Conservation (phyloP, 2,888 invertebrate species). For the Ametastegia equiseti region DNA sequence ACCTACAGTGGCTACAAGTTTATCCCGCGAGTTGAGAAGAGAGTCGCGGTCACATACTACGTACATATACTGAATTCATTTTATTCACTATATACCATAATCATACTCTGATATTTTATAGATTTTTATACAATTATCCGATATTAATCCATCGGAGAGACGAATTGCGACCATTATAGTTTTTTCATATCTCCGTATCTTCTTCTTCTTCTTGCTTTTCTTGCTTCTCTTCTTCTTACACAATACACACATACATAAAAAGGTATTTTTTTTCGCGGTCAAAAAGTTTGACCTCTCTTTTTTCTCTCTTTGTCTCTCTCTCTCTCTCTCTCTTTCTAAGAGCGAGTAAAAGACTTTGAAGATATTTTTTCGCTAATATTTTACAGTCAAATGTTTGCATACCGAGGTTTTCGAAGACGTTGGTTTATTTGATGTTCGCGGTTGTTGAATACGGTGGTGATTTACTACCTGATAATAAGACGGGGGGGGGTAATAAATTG, state of each 20-base stretch:
- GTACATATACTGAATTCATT: neutral
- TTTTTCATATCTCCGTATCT: neutral
- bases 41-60: neutral
- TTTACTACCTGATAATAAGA: conserved; percentile 36
- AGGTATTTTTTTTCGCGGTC: conserved; percentile 9
- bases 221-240: neutral
- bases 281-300: conserved; percentile 19
- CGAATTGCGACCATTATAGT: neutral
- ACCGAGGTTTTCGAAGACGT: neutral
- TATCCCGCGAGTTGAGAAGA: neutral
- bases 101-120: neutral
- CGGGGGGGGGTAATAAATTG: conserved; percentile 6
- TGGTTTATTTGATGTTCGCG: conserved; percentile 8
- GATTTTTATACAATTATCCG: too few relatives aligned
- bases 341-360: neutral
- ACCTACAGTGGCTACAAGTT: conserved; percentile 1
- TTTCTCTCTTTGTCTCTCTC: too few relatives aligned
- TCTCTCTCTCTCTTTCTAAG: too few relatives aligned
- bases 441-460: conserved; percentile 19
- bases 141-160: neutral
- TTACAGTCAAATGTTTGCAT: neutral
- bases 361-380: neutral
- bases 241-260: neutral
- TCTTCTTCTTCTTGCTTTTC: neutral
- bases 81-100: neutral